Percentiles rank a stretch among this genome's conserved stretches.
phyloP scores from a whole-genome alignment of 2,797 vertebrate species.

The Coregonus ussuriensis region DNA sequence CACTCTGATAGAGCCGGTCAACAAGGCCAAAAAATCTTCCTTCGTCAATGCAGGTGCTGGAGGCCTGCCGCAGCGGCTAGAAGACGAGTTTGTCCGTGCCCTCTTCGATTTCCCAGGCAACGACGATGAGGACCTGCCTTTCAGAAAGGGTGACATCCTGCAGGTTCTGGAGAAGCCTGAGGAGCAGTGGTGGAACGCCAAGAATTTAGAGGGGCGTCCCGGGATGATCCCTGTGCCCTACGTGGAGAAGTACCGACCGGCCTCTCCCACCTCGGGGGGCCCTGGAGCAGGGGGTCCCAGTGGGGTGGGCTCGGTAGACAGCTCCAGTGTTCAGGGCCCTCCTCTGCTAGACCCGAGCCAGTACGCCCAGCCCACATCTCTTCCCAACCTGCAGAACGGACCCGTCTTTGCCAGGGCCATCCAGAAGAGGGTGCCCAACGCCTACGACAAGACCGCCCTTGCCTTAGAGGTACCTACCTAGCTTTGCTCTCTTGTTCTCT shows the following conservation, averaged over 20 bases:
- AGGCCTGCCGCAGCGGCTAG: slow-evolving; percentile 81
- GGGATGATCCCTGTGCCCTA: slow-evolving; percentile 99
- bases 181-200: slow-evolving; percentile 99
- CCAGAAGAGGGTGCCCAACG: slow-evolving; percentile 99
- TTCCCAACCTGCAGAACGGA: slow-evolving; percentile 98
- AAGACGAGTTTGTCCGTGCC: slow-evolving; percentile 93
- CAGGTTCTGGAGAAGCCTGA: slow-evolving; percentile 95
- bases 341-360: slow-evolving; percentile 92
- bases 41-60: slow-evolving; percentile 57
- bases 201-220: slow-evolving; percentile 90
- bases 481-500: not conserved
- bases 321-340: slow-evolving; percentile 73
- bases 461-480: slow-evolving; percentile 93
- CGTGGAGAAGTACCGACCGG: slow-evolving; percentile 94
- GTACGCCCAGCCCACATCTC: slow-evolving; percentile 97
- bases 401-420: slow-evolving; percentile 96
- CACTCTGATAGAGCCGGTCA: slow-evolving; percentile 95
- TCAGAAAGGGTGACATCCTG: slow-evolving; percentile 95
- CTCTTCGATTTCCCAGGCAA: slow-evolving; percentile 98
- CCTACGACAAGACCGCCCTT: slow-evolving; percentile 99
- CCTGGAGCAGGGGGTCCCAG: slow-evolving; percentile 63
- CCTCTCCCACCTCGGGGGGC: slow-evolving; percentile 84
- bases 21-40: slow-evolving; percentile 86
- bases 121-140: slow-evolving; percentile 97
- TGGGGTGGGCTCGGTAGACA: slow-evolving; percentile 68